A percentile compares a stretch with the other conserved stretches of the same genome.
These are phyloP conservation scores for Oreohelix idahoensis DNA, from an alignment of 1,140 invertebrate species.

Conservation along the genomic window DNA sequence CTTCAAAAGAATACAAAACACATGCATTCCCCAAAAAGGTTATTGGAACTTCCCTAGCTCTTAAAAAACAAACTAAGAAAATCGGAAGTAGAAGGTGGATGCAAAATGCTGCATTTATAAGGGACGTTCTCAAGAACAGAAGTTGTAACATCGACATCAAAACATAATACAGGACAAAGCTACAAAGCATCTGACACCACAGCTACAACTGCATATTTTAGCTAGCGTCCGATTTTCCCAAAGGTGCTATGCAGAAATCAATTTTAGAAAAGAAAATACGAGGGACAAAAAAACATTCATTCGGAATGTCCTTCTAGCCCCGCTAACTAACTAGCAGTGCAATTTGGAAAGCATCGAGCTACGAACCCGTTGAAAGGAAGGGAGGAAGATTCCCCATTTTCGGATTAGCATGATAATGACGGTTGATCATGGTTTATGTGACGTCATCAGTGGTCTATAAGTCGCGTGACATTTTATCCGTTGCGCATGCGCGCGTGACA, in stretches of 20 bases:
- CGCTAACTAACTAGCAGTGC: background rate
- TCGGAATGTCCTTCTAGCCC: background rate
- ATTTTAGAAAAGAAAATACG: background rate
- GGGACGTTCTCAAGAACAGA: no score
- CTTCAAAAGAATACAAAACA: no score
- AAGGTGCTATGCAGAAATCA: background rate
- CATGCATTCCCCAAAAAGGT: no score
- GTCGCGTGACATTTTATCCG: conserved; percentile 30
- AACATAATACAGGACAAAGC: background rate
- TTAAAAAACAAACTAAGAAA: no score
- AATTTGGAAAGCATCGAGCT: background rate
- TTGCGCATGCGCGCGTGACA: conserved; percentile 36
- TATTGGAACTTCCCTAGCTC: no score
- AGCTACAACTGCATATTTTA: no score
- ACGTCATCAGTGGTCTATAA: conserved; percentile 22
- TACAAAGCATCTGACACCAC: background rate
- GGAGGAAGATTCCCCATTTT: background rate
- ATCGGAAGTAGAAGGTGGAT: no score
- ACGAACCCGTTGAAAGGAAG: background rate
- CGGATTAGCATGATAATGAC: conserved; percentile 29
- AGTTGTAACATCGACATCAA: background rate
- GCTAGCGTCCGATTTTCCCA: background rate
- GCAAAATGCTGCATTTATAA: no score
- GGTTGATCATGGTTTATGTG: conserved; percentile 27
- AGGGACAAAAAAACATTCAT: background rate